Conservation (phyloP, 2,888 invertebrate species). For the Perizoma affinitatum region DNA sequence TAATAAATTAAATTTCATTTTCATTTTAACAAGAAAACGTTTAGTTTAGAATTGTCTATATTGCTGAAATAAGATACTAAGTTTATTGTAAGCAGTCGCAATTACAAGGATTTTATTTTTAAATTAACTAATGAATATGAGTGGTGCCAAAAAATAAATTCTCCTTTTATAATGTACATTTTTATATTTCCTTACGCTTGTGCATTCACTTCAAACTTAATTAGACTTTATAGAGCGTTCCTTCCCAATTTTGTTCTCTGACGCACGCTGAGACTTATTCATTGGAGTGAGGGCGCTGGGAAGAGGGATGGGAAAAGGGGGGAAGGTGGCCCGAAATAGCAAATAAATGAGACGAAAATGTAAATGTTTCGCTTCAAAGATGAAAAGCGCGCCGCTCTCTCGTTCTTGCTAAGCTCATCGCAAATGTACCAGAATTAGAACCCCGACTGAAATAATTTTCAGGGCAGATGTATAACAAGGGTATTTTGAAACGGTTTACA, state of each 20-base stretch:
- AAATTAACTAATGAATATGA: slow-evolving; percentile 38
- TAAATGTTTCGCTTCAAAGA: slow-evolving; percentile 84
- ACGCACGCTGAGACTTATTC: slow-evolving; percentile 81
- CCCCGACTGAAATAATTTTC: slow-evolving; percentile 78
- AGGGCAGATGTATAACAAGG: slow-evolving; percentile 69
- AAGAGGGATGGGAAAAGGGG: slow-evolving; percentile 49
- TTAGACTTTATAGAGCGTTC: slow-evolving; percentile 84
- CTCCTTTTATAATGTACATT: slow-evolving; percentile 60
- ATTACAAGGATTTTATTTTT: slow-evolving; percentile 32
- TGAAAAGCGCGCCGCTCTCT: slow-evolving; percentile 80
- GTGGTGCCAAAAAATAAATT: slow-evolving; percentile 58
- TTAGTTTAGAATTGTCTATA: slow-evolving; percentile 19
- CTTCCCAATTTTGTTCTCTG: slow-evolving; percentile 82
- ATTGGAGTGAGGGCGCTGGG: slow-evolving; percentile 68
- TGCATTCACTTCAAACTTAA: slow-evolving; percentile 82
- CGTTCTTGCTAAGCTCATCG: slow-evolving; percentile 81
- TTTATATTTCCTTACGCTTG: slow-evolving; percentile 79
- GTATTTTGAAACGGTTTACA: slow-evolving; percentile 51
- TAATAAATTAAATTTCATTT: slow-evolving; percentile 36
- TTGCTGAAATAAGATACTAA: slow-evolving; percentile 28
- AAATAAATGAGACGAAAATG: slow-evolving; percentile 85
- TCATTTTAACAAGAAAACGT: slow-evolving; percentile 11
- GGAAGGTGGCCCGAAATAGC: slow-evolving; percentile 79
- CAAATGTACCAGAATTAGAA: slow-evolving; percentile 83
- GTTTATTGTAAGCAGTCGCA: slow-evolving; percentile 27